These are phyloP conservation scores for Thelaira solivaga DNA, from an alignment of 2,888 invertebrate genomes.

Conservation along the genomic window DNA sequence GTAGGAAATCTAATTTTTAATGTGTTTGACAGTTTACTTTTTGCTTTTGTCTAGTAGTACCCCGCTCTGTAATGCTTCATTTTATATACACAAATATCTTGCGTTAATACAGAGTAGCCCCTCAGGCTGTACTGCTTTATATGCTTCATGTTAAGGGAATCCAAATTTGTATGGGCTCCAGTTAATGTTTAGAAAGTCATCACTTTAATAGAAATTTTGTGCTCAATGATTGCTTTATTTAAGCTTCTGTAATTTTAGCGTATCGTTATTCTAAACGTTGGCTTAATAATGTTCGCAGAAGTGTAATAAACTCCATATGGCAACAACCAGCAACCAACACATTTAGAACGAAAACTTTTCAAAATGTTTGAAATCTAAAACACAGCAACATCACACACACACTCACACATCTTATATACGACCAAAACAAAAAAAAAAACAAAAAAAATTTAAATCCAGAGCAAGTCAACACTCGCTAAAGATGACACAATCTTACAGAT, in stretches of 20 bases:
- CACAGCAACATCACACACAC: background rate
- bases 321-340: background rate
- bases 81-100: too few relatives aligned
- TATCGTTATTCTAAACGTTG: slow-evolving; percentile 1
- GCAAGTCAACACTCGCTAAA: slow-evolving; percentile 59
- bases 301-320: slow-evolving; percentile 16
- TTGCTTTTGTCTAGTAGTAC: too few relatives aligned
- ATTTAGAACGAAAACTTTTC: slow-evolving; percentile 26
- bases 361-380: slow-evolving; percentile 7
- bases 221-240: slow-evolving; percentile 28
- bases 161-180: too few relatives aligned
- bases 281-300: background rate
- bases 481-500: slow-evolving; percentile 56
- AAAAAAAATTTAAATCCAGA: slow-evolving; percentile 48
- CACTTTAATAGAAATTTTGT: too few relatives aligned
- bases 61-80: too few relatives aligned
- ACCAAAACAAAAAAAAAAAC: background rate
- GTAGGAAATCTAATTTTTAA: too few relatives aligned
- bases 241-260: slow-evolving; percentile 24
- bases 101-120: too few relatives aligned
- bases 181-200: too few relatives aligned
- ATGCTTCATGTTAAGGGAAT: too few relatives aligned
- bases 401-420: background rate
- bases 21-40: too few relatives aligned
- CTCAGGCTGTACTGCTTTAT: too few relatives aligned